Percentiles rank a stretch among this genome's conserved stretches.
Conservation (phyloP, 2,888 invertebrate species). For the Trissoscelio sp. region DNA sequence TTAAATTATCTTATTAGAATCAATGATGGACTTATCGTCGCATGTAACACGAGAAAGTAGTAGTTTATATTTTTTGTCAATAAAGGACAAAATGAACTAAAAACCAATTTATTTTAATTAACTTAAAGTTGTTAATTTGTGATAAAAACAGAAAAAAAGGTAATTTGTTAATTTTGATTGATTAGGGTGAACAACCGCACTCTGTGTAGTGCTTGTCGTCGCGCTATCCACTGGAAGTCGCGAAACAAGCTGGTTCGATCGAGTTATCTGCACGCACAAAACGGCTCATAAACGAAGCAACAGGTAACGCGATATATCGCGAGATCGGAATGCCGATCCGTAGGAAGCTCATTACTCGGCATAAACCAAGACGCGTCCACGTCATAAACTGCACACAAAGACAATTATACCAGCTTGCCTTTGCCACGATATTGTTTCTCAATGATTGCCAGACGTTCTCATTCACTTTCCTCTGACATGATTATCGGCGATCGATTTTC, state of each 20-base stretch:
- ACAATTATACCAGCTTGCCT: constrained; percentile 28
- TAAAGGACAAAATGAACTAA: too few relatives aligned
- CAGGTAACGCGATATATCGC: constrained; percentile 53
- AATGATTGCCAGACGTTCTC: constrained; percentile 30
- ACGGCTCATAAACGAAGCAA: constrained; percentile 19
- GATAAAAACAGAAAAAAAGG: too few relatives aligned
- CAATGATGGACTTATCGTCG: constrained; percentile 13
- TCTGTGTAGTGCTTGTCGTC: constrained; percentile 29
- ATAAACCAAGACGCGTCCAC: constrained; percentile 31
- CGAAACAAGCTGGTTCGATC: constrained; percentile 20
- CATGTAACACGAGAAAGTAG: too few relatives aligned
- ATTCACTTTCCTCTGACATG: constrained; percentile 49
- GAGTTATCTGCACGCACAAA: constrained; percentile 45
- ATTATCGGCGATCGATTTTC: constrained; percentile 46
- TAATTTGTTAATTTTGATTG: too few relatives aligned
- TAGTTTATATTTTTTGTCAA: too few relatives aligned
- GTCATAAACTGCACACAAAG: constrained; percentile 28
- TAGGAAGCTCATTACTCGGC: constrained; percentile 50
- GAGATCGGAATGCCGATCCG: constrained; percentile 56
- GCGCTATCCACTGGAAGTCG: constrained; percentile 9
- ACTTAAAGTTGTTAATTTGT: too few relatives aligned
- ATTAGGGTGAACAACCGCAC: too few relatives aligned
- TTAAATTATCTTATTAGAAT: constrained; percentile 16
- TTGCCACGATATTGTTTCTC: constrained; percentile 43
- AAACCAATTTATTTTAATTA: too few relatives aligned